These are phyloP conservation scores for Xestobium rufovillosum DNA, from an alignment of 2,888 invertebrate species.

Conservation along the genomic window DNA sequence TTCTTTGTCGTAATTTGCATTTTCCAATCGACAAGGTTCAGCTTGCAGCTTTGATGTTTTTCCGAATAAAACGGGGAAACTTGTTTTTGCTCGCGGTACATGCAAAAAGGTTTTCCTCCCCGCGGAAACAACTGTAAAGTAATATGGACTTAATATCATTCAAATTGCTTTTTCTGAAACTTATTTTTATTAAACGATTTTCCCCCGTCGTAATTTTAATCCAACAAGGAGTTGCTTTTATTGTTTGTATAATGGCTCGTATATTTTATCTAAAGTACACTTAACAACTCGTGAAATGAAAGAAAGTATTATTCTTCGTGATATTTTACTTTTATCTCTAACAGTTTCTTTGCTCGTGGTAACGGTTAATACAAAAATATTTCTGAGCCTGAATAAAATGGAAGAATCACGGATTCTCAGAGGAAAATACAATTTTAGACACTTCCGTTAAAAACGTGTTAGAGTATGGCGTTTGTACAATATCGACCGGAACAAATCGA, in stretches of 20 bases:
- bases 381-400: no score
- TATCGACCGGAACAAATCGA: background rate
- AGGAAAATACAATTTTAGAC: no score
- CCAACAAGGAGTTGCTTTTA: constrained; percentile 15
- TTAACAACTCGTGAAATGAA: constrained; percentile 13
- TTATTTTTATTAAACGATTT: constrained; percentile 20
- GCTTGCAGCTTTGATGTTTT: no score
- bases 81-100: no score
- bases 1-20: background rate
- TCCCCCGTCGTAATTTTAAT: constrained; percentile 17
- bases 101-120: no score
- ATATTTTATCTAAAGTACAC: constrained; percentile 17
- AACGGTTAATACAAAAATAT: no score
- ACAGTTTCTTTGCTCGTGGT: no score
- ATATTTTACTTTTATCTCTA: constrained; percentile 7
- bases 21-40: background rate
- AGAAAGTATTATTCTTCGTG: constrained; percentile 11
- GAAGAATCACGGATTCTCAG: no score
- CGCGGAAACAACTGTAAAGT: constrained; percentile 14
- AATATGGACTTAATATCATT: constrained; percentile 15
- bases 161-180: constrained; percentile 17
- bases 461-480: background rate
- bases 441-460: no score
- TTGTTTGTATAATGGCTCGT: constrained; percentile 18
- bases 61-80: no score